Evolutionary conservation across 1,140 invertebrate genomes (phyloP), one percentile per base, ranked within the genome.

Genomic region (Apis florea): DNA sequence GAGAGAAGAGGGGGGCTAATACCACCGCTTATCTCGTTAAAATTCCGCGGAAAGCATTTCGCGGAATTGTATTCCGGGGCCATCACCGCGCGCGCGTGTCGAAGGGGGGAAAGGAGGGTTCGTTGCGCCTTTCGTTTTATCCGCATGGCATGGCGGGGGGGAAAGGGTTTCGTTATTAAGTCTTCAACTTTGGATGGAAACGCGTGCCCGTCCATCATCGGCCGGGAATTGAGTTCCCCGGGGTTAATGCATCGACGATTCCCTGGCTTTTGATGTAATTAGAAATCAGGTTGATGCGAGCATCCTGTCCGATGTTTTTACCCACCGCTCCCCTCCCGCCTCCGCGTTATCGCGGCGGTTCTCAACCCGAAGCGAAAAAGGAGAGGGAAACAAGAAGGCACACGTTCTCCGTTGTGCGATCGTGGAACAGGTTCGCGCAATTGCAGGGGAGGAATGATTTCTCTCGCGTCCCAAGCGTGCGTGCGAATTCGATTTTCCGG

Each of bases 101-200:
- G 0, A 17, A 40, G 17, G 47, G 47, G 67, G 54, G 51, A 31
- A 51, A 54, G 67, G 24, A 53, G 40, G 9, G 24, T 63, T 56
- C 49, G 53, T 15, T 26, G 24, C 61, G 24, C 24, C 61, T 63
- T 63, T 70, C 26, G 24, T 31, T 47, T 78, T 56, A 77, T 79
- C 63, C 66, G n/a, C n/a, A n/a, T n/a, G n/a, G n/a, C n/a, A 80
- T 67, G 72, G 13, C 15, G 63, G 72, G 59, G 73, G 77, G 80
- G 87, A 90, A 89, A 91, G 85, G 31, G 31, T 40, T 40, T 88
- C 82, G 88, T 92, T 92, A 92, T 92, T 90, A 92, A 92, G 91
- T 90, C 90, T 90, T 92, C 86, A 91, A 79, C 85, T 87, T 87
- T 69, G 82, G 31, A 40, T 83, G 83, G 84, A 82, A 40, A 89